Percentiles rank a stretch among this genome's conserved stretches.
Evolutionary conservation across 2,797 vertebrate genomes (phyloP).

Genomic region (Caiman crocodilus): DNA sequence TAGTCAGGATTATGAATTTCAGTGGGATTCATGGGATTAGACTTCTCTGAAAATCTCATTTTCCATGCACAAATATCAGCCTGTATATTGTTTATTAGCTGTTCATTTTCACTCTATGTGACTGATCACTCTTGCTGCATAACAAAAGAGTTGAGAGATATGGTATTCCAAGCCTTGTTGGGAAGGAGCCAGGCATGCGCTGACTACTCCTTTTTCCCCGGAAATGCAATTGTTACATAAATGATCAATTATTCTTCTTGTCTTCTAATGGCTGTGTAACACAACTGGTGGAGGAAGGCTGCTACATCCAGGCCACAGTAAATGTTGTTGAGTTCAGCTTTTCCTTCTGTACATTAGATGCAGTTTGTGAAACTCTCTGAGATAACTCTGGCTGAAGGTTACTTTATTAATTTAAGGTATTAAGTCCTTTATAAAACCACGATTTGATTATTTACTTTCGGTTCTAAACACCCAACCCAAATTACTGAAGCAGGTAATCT

Average conservation of each 20-base stretch:
- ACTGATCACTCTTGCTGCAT: not conserved
- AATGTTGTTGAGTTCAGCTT: constrained; percentile 25
- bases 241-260: not conserved
- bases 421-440: constrained; percentile 34
- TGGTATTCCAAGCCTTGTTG: rapidly evolving
- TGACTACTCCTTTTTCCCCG: not conserved
- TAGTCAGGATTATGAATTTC: not conserved
- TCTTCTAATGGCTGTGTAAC: not conserved
- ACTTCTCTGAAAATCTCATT: not conserved
- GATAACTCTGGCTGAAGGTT: constrained; percentile 26
- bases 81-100: rapidly evolving
- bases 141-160: not conserved
- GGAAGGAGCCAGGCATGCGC: rapidly evolving
- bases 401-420: constrained; percentile 37
- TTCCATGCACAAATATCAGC: not conserved
- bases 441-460: constrained; percentile 45
- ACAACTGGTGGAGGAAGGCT: not conserved
- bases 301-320: not conserved
- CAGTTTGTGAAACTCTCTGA: constrained; percentile 33
- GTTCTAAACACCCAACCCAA: constrained; percentile 56
- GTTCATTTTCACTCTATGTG: not conserved
- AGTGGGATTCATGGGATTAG: rapidly evolving
- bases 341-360: rapidly evolving
- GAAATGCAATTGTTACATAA: not conserved
- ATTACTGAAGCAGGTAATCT: constrained; percentile 70